phyloP scores from a whole-genome alignment of 2,888 invertebrate species.

The Hypena proboscidalis region DNA sequence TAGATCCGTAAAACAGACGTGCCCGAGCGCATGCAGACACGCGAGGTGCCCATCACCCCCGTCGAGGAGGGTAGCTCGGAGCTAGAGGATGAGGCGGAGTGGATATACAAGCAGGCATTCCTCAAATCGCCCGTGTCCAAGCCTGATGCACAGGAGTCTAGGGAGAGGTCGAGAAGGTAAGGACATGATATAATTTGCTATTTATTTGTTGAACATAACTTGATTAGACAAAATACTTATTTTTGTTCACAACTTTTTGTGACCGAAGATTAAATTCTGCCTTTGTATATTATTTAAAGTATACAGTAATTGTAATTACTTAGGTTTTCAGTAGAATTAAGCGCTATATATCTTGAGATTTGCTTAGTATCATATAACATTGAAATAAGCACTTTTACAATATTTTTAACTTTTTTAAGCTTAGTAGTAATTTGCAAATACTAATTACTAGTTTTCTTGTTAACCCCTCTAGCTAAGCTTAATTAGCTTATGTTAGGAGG shows the following conservation, averaged over 20 bases:
- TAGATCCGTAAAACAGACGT: slow-evolving; percentile 94
- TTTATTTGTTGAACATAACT: not conserved
- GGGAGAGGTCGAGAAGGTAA: slow-evolving; percentile 73
- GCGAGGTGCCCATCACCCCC: slow-evolving; percentile 93
- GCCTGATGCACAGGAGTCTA: slow-evolving; percentile 86
- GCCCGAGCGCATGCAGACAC: slow-evolving; percentile 96
- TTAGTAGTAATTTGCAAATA: too few relatives aligned
- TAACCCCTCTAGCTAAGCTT: too few relatives aligned
- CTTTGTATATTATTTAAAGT: too few relatives aligned
- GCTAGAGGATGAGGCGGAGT: slow-evolving; percentile 97
- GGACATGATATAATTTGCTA: not conserved
- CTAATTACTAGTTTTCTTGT: too few relatives aligned
- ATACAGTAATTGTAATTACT: too few relatives aligned
- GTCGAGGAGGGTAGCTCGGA: slow-evolving; percentile 94
- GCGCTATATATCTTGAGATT: too few relatives aligned
- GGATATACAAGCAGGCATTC: slow-evolving; percentile 98
- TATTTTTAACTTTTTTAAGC: too few relatives aligned
- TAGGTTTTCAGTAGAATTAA: too few relatives aligned
- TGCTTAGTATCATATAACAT: too few relatives aligned
- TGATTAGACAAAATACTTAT: not conserved
- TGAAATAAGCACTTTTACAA: too few relatives aligned
- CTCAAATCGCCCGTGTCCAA: slow-evolving; percentile 92
- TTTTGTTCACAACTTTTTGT: slow-evolving; percentile 2
- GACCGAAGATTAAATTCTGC: too few relatives aligned
- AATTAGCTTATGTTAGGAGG: too few relatives aligned